Percentiles rank a stretch among this genome's conserved stretches.
Conservation (phyloP, 1,140 invertebrate genomes). For the Cherax quadricarinatus region DNA sequence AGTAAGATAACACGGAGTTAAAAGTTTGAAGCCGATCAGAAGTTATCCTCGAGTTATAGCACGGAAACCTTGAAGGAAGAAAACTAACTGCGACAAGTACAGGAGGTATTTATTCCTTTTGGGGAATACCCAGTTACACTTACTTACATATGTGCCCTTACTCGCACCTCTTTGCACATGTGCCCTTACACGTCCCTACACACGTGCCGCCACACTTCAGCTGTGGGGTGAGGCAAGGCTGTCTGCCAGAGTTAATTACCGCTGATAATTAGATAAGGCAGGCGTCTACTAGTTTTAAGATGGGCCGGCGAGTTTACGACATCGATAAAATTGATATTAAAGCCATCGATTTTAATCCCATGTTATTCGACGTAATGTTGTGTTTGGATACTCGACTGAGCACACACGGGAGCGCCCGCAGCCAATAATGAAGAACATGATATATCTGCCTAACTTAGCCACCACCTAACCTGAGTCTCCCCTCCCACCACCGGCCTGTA, state of each 20-base stretch:
- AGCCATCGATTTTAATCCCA: slow-evolving; percentile 59
- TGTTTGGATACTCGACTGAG: slow-evolving; percentile 26
- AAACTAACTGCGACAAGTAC: too few species aligned
- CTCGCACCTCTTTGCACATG: background rate
- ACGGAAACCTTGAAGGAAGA: too few species aligned
- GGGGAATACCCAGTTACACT: too few species aligned
- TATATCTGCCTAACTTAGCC: slow-evolving; percentile 10
- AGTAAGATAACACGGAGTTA: background rate
- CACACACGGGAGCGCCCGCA: slow-evolving; percentile 26
- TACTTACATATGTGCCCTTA: too few species aligned
- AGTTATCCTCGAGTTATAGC: too few species aligned
- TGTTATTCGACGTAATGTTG: slow-evolving; percentile 56
- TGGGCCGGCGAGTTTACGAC: slow-evolving; percentile 47
- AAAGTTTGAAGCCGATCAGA: background rate
- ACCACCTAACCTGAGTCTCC: background rate
- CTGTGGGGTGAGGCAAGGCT: slow-evolving; percentile 22
- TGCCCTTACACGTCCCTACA: background rate
- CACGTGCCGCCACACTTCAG: background rate
- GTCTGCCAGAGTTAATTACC: slow-evolving; percentile 61
- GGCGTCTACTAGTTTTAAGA: slow-evolving; percentile 64
- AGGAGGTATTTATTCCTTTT: too few species aligned
- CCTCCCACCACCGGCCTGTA: too few species aligned
- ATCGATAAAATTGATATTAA: slow-evolving; percentile 67
- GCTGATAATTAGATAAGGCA: slow-evolving; percentile 65
- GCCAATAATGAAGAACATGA: slow-evolving; percentile 58